phyloP scores from a whole-genome alignment of 2,113 vertebrate genomes.

The Calcarius ornatus region DNA sequence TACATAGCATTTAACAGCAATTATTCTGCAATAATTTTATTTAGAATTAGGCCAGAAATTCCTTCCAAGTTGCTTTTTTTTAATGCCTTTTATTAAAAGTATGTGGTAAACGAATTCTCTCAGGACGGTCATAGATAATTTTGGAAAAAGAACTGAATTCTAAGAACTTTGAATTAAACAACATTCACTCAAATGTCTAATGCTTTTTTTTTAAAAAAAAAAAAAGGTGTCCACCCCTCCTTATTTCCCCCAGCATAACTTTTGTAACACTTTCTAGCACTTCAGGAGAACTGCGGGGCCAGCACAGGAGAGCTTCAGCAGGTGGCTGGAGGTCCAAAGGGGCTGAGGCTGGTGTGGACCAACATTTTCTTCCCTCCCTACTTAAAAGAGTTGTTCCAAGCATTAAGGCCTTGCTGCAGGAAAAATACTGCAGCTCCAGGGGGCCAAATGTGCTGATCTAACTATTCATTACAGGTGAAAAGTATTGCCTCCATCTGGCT shows the following conservation, averaged over 20 bases:
- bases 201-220: neutral
- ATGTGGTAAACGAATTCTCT: neutral
- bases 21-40: neutral
- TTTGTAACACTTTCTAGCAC: neutral
- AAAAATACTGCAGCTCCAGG: neutral
- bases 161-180: neutral
- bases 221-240: neutral
- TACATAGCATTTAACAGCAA: neutral
- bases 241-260: neutral
- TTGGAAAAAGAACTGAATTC: neutral
- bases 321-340: neutral
- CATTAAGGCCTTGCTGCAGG: neutral
- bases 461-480: neutral
- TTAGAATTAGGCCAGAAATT: neutral
- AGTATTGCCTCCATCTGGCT: neutral
- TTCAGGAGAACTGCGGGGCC: neutral
- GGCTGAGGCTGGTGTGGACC: neutral
- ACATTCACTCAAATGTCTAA: neutral
- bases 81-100: neutral
- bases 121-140: neutral
- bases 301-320: neutral
- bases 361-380: neutral
- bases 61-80: neutral
- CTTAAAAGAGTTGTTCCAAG: neutral
- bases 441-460: neutral